phyloP scores from a whole-genome alignment of 2,113 vertebrate species.

The Saccopteryx bilineata region DNA sequence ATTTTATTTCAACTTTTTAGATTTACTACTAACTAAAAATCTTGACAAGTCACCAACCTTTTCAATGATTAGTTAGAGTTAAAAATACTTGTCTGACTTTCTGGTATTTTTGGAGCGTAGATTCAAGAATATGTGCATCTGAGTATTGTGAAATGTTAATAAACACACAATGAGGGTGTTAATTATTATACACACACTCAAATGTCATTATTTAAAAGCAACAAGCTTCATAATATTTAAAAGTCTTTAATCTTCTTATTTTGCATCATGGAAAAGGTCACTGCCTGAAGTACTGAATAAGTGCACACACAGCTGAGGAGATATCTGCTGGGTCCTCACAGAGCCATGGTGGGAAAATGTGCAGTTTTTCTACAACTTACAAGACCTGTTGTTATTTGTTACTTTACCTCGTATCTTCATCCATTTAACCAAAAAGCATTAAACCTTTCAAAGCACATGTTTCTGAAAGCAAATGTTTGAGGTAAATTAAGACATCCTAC shows the following conservation, averaged over 20 bases:
- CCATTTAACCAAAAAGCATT: background rate
- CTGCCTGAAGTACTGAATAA: background rate
- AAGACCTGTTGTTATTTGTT: constrained; percentile 3
- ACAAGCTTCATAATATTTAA: background rate
- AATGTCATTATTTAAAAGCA: background rate
- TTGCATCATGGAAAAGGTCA: background rate
- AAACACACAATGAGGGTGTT: background rate
- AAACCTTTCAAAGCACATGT: background rate
- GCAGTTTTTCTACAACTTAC: background rate
- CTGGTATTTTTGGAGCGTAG: background rate
- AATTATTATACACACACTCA: background rate
- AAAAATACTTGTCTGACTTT: constrained; percentile 61
- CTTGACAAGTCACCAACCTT: constrained; percentile 22
- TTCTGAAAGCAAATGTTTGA: background rate
- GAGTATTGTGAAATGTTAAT: constrained; percentile 36
- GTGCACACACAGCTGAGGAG: background rate
- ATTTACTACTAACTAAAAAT: constrained; percentile 34
- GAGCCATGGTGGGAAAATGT: background rate
- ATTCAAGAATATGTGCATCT: background rate
- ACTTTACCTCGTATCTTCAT: constrained; percentile 9
- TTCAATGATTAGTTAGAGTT: constrained; percentile 49
- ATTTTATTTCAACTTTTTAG: constrained; percentile 38
- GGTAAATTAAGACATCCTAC: background rate
- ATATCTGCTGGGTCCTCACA: background rate
- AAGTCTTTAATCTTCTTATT: background rate